A percentile compares a stretch with the other conserved stretches of the same genome.
Evolutionary conservation across 2,888 invertebrate genomes (phyloP).

Genomic region (Molanna angustata): DNA sequence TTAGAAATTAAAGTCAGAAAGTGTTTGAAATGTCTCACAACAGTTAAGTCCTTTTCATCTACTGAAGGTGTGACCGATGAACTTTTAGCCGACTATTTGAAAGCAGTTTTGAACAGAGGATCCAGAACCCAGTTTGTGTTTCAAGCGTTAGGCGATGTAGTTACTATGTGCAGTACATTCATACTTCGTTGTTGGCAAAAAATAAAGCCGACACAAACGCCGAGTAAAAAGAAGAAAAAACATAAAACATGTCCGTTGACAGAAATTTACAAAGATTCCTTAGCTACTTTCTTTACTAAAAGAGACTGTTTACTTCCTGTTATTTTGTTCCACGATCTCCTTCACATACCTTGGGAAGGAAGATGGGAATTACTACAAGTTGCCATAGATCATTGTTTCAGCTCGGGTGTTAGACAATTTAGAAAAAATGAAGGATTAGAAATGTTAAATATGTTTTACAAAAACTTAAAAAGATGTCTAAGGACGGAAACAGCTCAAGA

Average conservation of each 20-base stretch:
- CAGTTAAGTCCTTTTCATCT: conserved; percentile 59
- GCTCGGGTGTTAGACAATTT: conserved; percentile 59
- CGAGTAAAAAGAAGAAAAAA: conserved; percentile 41
- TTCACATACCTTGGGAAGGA: conserved; percentile 65
- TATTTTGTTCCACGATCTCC: conserved; percentile 61
- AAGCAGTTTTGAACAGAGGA: conserved; percentile 62
- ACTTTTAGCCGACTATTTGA: conserved; percentile 54
- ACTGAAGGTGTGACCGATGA: conserved; percentile 55
- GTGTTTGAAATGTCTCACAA: conserved; percentile 59
- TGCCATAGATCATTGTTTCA: conserved; percentile 60
- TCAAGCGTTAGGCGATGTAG: conserved; percentile 64
- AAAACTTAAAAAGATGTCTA: conserved; percentile 53
- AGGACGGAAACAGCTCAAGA: conserved; percentile 43
- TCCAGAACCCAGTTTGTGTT: conserved; percentile 60
- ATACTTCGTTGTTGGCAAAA: conserved; percentile 62
- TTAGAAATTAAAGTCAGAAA: conserved; percentile 61
- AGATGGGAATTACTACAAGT: conserved; percentile 58
- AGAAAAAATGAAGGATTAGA: conserved; percentile 67
- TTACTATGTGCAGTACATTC: conserved; percentile 63
- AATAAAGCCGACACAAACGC: conserved; percentile 41
- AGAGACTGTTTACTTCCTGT: conserved; percentile 64
- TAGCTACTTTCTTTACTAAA: conserved; percentile 60
- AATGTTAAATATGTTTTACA: conserved; percentile 62
- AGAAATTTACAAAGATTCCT: conserved; percentile 52
- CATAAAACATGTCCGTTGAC: conserved; percentile 44